Evolutionary conservation across 2,113 vertebrate species (phyloP).

Genomic region (Triplophysa dalaica): DNA sequence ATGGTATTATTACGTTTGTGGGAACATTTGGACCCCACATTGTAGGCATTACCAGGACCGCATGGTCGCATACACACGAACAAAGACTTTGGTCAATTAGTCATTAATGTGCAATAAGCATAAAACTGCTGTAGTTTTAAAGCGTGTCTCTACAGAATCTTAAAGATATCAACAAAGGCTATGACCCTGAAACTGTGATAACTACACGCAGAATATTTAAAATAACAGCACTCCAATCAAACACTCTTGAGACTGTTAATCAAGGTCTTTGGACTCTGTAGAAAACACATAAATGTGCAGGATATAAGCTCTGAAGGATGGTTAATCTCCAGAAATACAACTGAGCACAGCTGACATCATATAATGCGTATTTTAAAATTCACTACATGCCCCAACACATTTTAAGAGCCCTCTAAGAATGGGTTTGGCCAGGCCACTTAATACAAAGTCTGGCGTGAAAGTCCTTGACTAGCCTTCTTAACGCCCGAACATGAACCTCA

Average conservation of each 20-base stretch:
- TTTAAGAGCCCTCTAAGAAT: not conserved
- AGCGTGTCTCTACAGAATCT: not conserved
- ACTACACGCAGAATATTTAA: slow-evolving; percentile 3
- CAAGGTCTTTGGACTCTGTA: slow-evolving; percentile 2
- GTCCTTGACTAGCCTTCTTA: too few species aligned
- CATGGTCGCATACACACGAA: not conserved
- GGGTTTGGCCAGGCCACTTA: not conserved
- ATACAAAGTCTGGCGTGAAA: not conserved
- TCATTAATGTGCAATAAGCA: not conserved
- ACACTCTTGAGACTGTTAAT: not conserved
- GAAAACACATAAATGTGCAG: not conserved
- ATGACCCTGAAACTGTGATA: slow-evolving; percentile 11
- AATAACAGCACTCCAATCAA: not conserved
- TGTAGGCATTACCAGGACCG: too few species aligned
- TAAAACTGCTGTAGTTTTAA: not conserved
- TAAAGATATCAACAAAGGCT: not conserved
- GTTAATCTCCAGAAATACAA: not conserved
- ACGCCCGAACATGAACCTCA: too few species aligned
- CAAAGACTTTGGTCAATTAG: too few species aligned
- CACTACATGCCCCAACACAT: not conserved
- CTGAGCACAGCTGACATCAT: not conserved
- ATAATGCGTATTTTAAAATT: not conserved
- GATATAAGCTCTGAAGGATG: not conserved
- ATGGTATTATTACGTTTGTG: too few species aligned
- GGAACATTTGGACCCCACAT: too few species aligned